Conservation (phyloP, 30 jellyfish, hydroid and myxozoan species). For the Turritopsis rubra region DNA sequence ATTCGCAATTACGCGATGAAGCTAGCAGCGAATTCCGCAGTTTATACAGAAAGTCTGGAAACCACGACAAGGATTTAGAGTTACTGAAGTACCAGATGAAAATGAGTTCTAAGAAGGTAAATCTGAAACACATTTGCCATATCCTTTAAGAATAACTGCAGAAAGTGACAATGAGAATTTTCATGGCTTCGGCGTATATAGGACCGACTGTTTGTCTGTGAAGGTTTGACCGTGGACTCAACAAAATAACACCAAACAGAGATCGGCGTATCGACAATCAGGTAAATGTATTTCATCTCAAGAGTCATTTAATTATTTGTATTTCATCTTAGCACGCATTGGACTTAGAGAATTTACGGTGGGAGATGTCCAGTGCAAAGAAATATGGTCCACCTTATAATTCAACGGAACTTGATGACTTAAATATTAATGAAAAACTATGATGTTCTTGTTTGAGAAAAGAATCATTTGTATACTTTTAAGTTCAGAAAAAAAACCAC, state of each 20-base stretch:
- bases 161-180: neutral
- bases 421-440: neutral
- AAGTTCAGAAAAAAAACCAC: no score
- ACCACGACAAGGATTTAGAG: constrained; percentile 56
- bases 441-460: neutral
- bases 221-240: no score
- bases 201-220: no score
- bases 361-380: constrained; percentile 40
- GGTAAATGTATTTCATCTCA: neutral
- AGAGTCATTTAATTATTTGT: neutral
- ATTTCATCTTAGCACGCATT: constrained; percentile 32
- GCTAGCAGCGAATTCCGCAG: constrained; percentile 66
- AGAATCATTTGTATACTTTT: neutral
- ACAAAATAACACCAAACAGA: no score
- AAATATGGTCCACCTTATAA: neutral
- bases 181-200: neutral
- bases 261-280: no score
- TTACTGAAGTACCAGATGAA: constrained; percentile 41
- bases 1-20: constrained; percentile 75
- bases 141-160: neutral
- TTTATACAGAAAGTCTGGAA: constrained; percentile 41
- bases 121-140: neutral
- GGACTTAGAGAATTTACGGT: constrained; percentile 49
- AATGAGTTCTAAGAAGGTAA: constrained; percentile 62
- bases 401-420: neutral